phyloP scores from a whole-genome alignment of 2,797 vertebrate genomes.

The Bufotes viridis region DNA sequence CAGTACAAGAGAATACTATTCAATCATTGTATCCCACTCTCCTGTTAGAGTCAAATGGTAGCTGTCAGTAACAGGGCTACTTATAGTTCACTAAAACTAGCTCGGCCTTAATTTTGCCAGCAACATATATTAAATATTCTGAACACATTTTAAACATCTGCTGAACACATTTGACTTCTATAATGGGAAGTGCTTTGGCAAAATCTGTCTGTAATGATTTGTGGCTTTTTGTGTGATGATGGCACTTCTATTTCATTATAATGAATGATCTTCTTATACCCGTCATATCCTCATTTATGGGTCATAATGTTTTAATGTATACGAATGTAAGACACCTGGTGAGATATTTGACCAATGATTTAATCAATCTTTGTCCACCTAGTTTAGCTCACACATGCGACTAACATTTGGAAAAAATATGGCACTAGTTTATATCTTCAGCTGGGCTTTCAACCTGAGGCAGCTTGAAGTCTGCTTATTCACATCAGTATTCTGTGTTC shows the following conservation, averaged over 20 bases:
- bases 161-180: constrained; percentile 4
- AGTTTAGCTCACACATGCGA: background rate
- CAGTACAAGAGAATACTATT: background rate
- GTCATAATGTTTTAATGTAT: background rate
- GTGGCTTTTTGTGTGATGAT: constrained; percentile 38
- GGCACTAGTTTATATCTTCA: background rate
- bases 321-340: background rate
- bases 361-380: constrained; percentile 10
- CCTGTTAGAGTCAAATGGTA: background rate
- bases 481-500: background rate
- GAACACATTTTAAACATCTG: constrained; percentile 14
- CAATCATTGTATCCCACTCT: background rate
- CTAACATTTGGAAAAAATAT: constrained; percentile 1
- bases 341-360: background rate
- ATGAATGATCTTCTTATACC: background rate
- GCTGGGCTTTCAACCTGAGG: background rate
- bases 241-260: constrained; percentile 5
- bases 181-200: constrained; percentile 22
- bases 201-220: constrained; percentile 22
- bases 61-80: background rate
- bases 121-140: background rate
- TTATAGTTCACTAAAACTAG: background rate
- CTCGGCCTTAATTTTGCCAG: background rate
- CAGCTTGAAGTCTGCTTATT: background rate
- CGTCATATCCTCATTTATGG: background rate